Base-by-base conservation (phyloP, 2,797 vertebrate species). In the Syngnathus rostellatus region DNA sequence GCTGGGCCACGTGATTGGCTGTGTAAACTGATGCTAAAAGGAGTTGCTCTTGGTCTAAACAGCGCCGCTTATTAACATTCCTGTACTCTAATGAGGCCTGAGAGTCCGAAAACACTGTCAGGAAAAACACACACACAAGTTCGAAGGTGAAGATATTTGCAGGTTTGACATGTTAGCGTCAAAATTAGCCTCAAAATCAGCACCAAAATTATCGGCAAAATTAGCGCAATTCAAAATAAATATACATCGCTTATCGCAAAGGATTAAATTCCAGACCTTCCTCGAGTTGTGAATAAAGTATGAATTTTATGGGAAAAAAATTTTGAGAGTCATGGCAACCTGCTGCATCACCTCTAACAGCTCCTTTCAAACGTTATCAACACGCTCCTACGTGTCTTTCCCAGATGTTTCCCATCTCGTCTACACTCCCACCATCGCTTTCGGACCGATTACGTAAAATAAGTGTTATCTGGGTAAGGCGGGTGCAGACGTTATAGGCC, bases 51-150 rank as follows among this genome's bases (percentile, higher is more conserved):
- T 71, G 73, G 65, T 85, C 77, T 86, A 85, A 91, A 91, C 81
- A 82, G 72, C 57, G 2, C 19, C 63, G 43, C 81, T 81, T 76
- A 89, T 91, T 90, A 90, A 86, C 88, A 91, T 91, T 91, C 91
- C 87, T 88, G 60, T 7, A 5, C 66, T 75, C 70, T 83, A 89
- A 90, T 89, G 83, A 80, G 74, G 76, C 83, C 68, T 79, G 83
- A 73, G 65, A 73, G 73, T 77, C 70, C 57, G 65, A 64, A 71
- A 74, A 43, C 64, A 72, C 74, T 23, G 68, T 39, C 68, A 51
- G 41, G 12, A 17, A 45, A 58, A 54, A 65, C 50, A 43, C 41
- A 37, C 51, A 58, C 21, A 25, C 40, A 14, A 19, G 11, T 50
- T 21, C 50, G 55, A 9, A 14, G 50, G 9, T 17, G 51, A 21